These are phyloP conservation scores for Benitochromis conjunctus DNA, from an alignment of 2,113 vertebrate species.

Conservation along the genomic window DNA sequence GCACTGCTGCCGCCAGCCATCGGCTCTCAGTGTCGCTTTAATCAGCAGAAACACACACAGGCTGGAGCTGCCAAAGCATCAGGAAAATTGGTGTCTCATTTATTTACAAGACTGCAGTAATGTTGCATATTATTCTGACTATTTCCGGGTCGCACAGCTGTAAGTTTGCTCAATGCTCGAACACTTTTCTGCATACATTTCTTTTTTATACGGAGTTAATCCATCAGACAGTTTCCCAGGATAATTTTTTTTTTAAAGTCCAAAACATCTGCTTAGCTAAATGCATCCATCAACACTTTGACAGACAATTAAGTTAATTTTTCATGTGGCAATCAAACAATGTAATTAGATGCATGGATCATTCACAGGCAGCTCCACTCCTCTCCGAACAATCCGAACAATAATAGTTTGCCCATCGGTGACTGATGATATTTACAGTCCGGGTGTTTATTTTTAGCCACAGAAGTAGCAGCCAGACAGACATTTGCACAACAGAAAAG, in stretches of 20 bases:
- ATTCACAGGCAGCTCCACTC: not conserved
- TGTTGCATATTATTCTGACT: not conserved
- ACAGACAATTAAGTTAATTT: not conserved
- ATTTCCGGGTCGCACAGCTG: not conserved
- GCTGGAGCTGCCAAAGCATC: not conserved
- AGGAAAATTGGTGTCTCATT: not conserved
- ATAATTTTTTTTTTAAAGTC: not conserved
- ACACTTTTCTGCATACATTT: not conserved
- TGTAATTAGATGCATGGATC: constrained; percentile 13
- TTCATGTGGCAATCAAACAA: not conserved
- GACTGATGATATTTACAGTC: constrained; percentile 48
- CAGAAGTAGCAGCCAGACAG: not conserved
- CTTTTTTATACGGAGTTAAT: not conserved
- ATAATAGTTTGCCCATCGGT: constrained; percentile 1
- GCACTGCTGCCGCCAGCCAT: not conserved
- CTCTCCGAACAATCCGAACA: not conserved
- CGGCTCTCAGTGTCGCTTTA: not conserved
- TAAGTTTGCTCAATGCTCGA: not conserved
- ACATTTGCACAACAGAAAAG: not conserved
- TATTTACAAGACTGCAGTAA: not conserved
- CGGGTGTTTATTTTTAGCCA: constrained; percentile 10
- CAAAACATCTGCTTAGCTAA: not conserved
- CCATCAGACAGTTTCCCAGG: not conserved
- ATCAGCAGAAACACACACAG: constrained; percentile 2
- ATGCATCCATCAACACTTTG: not conserved